phyloP scores from a whole-genome alignment of 53 echinoderm and acorn worm genomes.

The Glandiceps talaboti region DNA sequence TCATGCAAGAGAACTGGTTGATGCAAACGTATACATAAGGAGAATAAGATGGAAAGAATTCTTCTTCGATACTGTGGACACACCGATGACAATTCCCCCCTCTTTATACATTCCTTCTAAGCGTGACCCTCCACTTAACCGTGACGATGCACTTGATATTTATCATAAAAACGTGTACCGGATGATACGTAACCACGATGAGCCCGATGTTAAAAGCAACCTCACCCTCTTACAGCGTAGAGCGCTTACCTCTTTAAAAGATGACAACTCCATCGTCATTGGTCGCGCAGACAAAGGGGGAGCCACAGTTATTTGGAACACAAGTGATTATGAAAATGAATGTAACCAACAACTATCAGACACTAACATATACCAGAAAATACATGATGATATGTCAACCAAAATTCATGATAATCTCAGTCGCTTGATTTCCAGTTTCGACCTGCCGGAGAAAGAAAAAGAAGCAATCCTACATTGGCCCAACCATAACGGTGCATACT shows the following conservation, averaged over 20 bases:
- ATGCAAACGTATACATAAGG: too few species aligned
- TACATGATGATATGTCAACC: constrained; percentile 7
- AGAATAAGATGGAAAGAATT: too few species aligned
- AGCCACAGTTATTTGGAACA: constrained; percentile 8
- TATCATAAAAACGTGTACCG: too few species aligned
- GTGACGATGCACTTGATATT: too few species aligned
- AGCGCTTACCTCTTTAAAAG: background rate
- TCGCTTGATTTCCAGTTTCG: background rate
- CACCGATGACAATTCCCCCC: too few species aligned
- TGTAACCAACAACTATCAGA: constrained; percentile 5
- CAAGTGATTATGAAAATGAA: constrained; percentile 9
- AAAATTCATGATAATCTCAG: background rate
- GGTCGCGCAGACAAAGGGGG: constrained; percentile 11
- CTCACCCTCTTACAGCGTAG: too few species aligned
- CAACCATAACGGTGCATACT: constrained; percentile 11
- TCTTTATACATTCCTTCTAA: too few species aligned
- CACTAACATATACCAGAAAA: background rate
- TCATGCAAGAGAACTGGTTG: too few species aligned
- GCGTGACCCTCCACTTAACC: too few species aligned
- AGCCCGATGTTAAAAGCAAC: too few species aligned
- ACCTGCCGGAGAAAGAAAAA: background rate
- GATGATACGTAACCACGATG: too few species aligned
- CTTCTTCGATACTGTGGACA: too few species aligned
- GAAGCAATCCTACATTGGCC: background rate
- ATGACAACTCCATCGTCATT: constrained; percentile 12